Evolutionary conservation across 2,113 vertebrate genomes (phyloP), one percentile per base, ranked within the genome.

Genomic region (Coturnix japonica): DNA sequence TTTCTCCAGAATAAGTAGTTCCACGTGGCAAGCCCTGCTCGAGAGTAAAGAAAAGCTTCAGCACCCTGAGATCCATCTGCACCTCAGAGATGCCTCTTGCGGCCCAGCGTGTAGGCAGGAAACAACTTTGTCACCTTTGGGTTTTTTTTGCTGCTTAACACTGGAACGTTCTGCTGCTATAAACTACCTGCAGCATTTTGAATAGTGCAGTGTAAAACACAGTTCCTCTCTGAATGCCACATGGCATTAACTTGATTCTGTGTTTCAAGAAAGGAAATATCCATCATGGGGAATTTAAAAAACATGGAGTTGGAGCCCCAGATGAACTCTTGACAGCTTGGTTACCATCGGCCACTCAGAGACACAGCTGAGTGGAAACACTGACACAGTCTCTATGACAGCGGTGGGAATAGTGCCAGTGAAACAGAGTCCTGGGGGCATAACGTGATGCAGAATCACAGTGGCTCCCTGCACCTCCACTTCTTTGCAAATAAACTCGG

Each of bases 361-460:
- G 89, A 70, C 49, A 65, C 16, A 5, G 41, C 59, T 84, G 70
- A 66, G 66, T 89, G 89, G 81, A 92, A 95, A 93, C 41, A 67
- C 54, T 91, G 83, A 85, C 94, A 90, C 88, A 90, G 79, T 65
- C 66, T 59, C 89, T 56, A 69, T 0, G 49, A 85, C 57, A 85
- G 74, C 57, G 25, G 51, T 2, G 28, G 86, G 65, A 94, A 41
- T 15, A 17, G 31, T 39, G 31, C 81, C 86, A 91, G 41, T n/a
- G 69, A 47, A 90, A 35, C 46, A 73, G 76, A 25, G 30, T 85
- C 81, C 81, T 80, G 44, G 44, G 63, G 59, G 65, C 46, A 59
- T 41, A 76, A 47, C 5, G 41, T 22, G 49, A 59, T 59, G 70
- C 28, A 15, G 66, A 78, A 61, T 41, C 31, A 1, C 43, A 67